phyloP scores from a whole-genome alignment of 37 sponge, comb jelly and placozoan species.

The Amphimedon queenslandica region DNA sequence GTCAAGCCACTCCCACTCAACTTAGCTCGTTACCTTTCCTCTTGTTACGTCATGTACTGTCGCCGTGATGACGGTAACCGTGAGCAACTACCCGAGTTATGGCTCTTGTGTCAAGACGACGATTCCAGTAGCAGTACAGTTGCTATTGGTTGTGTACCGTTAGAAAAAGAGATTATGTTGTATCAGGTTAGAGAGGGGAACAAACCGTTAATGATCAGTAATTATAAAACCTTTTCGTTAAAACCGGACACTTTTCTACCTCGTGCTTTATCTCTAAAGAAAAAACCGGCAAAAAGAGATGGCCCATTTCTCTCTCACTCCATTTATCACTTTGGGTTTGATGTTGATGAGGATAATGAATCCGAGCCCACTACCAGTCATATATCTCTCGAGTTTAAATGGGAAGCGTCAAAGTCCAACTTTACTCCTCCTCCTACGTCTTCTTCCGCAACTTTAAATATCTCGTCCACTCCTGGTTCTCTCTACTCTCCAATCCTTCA shows the following conservation, averaged over 20 bases:
- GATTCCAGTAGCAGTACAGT: slow-evolving; percentile 3
- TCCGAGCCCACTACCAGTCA: not conserved
- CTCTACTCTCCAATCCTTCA: slow-evolving; percentile 26
- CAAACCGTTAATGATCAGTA: not conserved
- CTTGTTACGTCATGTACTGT: slow-evolving; percentile 22
- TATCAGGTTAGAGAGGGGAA: not conserved
- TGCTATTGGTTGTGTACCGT: slow-evolving; percentile 37
- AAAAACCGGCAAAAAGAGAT: not conserved
- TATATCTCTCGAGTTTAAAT: slow-evolving; percentile 37
- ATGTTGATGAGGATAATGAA: slow-evolving; percentile 1
- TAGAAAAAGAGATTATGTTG: too few species aligned
- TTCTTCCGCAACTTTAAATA: slow-evolving; percentile 33
- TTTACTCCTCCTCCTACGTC: slow-evolving; percentile 35
- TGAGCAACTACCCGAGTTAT: slow-evolving; percentile 22
- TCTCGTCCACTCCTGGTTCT: slow-evolving; percentile 38
- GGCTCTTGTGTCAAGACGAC: slow-evolving; percentile 20
- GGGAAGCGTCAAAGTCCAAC: slow-evolving; percentile 13
- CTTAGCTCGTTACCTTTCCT: slow-evolving; percentile 35
- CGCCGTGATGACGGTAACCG: not conserved
- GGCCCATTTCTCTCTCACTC: not conserved
- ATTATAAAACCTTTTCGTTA: not conserved
- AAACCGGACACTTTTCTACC: not conserved
- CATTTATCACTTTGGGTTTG: slow-evolving; percentile 8
- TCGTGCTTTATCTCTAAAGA: not conserved
- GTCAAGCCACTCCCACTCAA: slow-evolving; percentile 28